Evolutionary conservation across 2,797 vertebrate species (phyloP), one percentile per base, ranked within the genome.

Genomic region (Cottoperca gobio): DNA sequence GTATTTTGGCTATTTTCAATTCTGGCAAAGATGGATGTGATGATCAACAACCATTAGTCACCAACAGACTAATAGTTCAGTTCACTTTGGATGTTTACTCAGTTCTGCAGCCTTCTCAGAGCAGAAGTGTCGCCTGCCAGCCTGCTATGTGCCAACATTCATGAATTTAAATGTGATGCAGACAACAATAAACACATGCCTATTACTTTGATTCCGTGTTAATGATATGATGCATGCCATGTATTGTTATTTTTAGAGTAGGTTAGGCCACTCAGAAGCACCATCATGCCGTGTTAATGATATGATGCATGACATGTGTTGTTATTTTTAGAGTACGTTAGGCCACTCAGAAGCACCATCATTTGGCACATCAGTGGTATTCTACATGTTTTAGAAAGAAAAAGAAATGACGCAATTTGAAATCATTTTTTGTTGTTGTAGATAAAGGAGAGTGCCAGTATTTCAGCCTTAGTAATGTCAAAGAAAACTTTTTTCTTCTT

Each of bases 11-110:
- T 17, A 17, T 65, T 40, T 61, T 62, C 2, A 8, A 48, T 35
- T 70, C 49, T 78, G 75, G 57, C 66, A 49, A 48, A 71, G 60
- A 78, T 53, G 37, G 42, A 64, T 42, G 75, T 70, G 80, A 76
- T 79, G 50, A 77, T 70, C 65, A 72, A 4, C 13, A 83, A 68
- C n/a, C 67, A 81, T 76, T 74, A 73, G 60, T 86, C 84, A 86
- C 64, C 23, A 67, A 65, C 62, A 55, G 70, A 72, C 76, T 67
- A 81, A 78, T 23, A 82, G 70, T 62, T 81, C 26, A 33, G 58
- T 46, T 79, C 31, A 58, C 19, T 61, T 73, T 71, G 43, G 50
- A 46, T 52, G 65, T 54, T 83, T 84, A 89, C 77, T 86, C 83
- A 78, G 23, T 37, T 59, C 60, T 60, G 26, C 82, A 73, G 78